These are phyloP conservation scores for Protobothrops mucrosquamatus DNA, from an alignment of 2,113 vertebrate genomes.

Conservation along the genomic window DNA sequence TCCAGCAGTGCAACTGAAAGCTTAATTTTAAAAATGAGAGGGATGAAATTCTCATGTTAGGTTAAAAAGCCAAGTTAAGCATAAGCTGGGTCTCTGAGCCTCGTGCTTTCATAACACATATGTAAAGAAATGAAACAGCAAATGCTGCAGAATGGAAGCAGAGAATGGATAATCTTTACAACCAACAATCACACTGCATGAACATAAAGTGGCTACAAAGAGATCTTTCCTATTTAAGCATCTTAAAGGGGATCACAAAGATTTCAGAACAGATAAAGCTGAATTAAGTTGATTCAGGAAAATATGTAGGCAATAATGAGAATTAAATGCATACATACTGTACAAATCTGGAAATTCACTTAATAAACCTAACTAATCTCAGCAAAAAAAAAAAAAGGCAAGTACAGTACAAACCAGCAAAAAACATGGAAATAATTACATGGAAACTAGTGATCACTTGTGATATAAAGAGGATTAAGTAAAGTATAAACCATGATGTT, in stretches of 20 bases:
- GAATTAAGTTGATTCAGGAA: constrained; percentile 49
- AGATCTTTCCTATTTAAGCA: constrained; percentile 61
- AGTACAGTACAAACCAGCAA: constrained; percentile 29
- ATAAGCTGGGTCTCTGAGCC: neutral
- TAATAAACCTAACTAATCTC: neutral
- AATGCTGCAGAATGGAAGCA: constrained; percentile 29
- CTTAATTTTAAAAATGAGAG: neutral
- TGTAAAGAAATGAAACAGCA: neutral
- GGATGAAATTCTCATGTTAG: neutral
- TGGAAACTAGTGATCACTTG: constrained; percentile 16
- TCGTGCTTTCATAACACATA: constrained; percentile 8
- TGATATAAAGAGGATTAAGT: constrained; percentile 38
- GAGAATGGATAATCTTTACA: constrained; percentile 37
- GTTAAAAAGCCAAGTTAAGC: constrained; percentile 41
- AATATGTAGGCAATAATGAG: constrained; percentile 31
- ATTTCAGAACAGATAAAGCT: constrained; percentile 54
- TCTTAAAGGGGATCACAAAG: constrained; percentile 64
- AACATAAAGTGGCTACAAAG: constrained; percentile 61
- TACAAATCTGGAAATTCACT: neutral
- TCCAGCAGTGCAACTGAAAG: neutral
- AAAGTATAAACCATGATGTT: constrained; percentile 19
- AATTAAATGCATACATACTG: constrained; percentile 36
- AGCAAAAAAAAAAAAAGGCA: neutral
- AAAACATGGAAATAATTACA: constrained; percentile 34
- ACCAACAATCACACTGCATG: constrained; percentile 43